Evolutionary conservation across 2,113 vertebrate species (phyloP), one percentile per base, ranked within the genome.

Genomic region (Siphamia tubifer): DNA sequence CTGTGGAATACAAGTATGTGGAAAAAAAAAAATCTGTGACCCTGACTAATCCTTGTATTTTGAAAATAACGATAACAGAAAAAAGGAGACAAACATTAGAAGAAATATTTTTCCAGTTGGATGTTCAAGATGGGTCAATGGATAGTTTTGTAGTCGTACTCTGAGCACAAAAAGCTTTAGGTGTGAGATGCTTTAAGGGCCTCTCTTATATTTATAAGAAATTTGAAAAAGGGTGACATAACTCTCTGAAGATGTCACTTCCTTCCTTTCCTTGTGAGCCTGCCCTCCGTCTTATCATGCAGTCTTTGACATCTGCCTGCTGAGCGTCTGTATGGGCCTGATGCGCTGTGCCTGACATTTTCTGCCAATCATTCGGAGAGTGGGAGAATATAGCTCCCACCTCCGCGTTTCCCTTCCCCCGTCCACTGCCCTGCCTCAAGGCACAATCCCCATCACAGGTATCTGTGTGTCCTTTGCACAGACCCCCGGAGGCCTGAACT

Each of bases 341-440:
- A 69, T 20, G 64, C 74, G 60, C 55, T 43, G 51, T 20, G 38
- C 68, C 68, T 84, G 81, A 88, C 79, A 86, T 81, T 86, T 83
- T 74, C 81, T 87, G 84, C 75, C 84, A 88, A 82, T 87, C 83
- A 84, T 83, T 39, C 9, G 25, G 60, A 31, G 25, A 62, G 52
- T 20, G 34, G 1, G 19, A 58, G 54, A 53, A 42, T 15, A 30
- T 20, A 54, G 20, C 35, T 39, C 31, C 12, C 31, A n/a, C 21
- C 4, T 12, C 23, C 20, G 15, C 16, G 7, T 16, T 12, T 10
- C 28, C 23, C 31, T 2, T 10, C 2, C 27, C 11, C 21, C 31
- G 7, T 17, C 13, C 28, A 31, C 32, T 10, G 34, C 62, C 54
- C 47, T 2, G 0, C 62, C 55, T 62, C 56, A 47, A 1, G 35